Base-by-base conservation (phyloP, 2,113 vertebrate genomes). In the Australoheros scitulus region DNA sequence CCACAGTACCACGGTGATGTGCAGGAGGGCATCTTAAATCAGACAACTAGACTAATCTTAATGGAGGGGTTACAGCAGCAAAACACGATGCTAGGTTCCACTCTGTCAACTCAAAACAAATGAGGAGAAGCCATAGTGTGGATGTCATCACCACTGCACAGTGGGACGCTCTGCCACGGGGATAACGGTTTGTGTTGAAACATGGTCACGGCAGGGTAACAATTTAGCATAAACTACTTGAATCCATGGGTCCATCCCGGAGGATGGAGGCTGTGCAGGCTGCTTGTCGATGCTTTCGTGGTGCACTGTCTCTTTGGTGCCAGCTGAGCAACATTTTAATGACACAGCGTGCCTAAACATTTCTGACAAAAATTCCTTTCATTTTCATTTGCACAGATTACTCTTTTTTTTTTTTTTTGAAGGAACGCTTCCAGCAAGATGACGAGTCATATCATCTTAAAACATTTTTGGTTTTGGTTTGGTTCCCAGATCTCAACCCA, bases 11-110 rank as follows among this genome's bases (percentile, higher is more conserved):
- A 22, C 41, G 9, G 77, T 83, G 83, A 74, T 81, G 87, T 80
- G 79, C 77, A 82, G 85, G 47, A 75, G 52, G 63, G 72, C 76
- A 78, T 82, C 85, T 75, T 58, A 86, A 84, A 81, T 82, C 88
- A 90, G 81, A 85, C 77, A 89, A 79, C 43, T 55, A 56, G 84
- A 84, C 86, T 84, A 78, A 89, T 89, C 74, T 82, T 41, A 57
- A 86, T 81, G 86, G 81, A 89, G 60, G 72, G 84, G 61, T 72
- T 80, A 47, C 76, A 68, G 72, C 64, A 60, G 78, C 84, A 76
- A 81, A 88, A 81, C 77, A 78, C 43, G 24, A 77, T 6, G 63
- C 41, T 15, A 29, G 70, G 58, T 86, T 88, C 84, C 85, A 84
- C 76, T 83, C 77, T 72, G 76, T 88, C 64, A 47, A 32, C 63